Base-by-base conservation (phyloP, 1,140 invertebrate species). In the Drosophila repletoides region DNA sequence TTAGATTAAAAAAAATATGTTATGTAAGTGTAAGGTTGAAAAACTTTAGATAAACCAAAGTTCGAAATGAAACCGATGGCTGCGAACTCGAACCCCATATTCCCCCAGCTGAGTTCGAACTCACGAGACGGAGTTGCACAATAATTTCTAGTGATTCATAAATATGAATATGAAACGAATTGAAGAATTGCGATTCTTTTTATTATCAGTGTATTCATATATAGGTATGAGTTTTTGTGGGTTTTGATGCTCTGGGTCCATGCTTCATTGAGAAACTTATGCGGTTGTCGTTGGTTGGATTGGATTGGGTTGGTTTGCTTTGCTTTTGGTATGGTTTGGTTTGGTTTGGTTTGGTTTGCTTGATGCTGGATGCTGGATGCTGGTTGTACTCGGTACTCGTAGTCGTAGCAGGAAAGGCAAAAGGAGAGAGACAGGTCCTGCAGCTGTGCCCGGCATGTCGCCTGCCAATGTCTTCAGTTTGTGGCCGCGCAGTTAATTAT, bases 401-500 rank as follows among this genome's bases (percentile, higher is more conserved):
- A n/a, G n/a, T n/a, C n/a, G n/a, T n/a, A n/a, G n/a, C n/a, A n/a
- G n/a, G n/a, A n/a, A n/a, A n/a, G n/a, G n/a, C 59, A 56, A 61
- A 24, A 28, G 19, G 21, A 53, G 49, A 49, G 15, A 51, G 31
- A 52, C 70, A 77, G 73, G 71, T 76, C 75, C 67, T 66, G 81
- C 61, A 66, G 63, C 72, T 65, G 71, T 33, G 58, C 74, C 77
- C 80, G 79, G 80, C 79, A 84, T 84, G 79, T 86, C 81, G 80
- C 81, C 80, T 80, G 76, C 75, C 60, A 75, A 87, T 80, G 76
- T 76, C 71, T 84, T 72, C 67, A 41, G 71, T 67, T 83, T 88
- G 61, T 67, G 64, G 53, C 64, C 68, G 84, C 76, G 86, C 87
- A 87, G 87, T 89, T 89, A 89, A 89, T 89, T 89, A 89, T 88